Conservation (phyloP, 2,113 vertebrate species). For the Dipodomys stephensi region DNA sequence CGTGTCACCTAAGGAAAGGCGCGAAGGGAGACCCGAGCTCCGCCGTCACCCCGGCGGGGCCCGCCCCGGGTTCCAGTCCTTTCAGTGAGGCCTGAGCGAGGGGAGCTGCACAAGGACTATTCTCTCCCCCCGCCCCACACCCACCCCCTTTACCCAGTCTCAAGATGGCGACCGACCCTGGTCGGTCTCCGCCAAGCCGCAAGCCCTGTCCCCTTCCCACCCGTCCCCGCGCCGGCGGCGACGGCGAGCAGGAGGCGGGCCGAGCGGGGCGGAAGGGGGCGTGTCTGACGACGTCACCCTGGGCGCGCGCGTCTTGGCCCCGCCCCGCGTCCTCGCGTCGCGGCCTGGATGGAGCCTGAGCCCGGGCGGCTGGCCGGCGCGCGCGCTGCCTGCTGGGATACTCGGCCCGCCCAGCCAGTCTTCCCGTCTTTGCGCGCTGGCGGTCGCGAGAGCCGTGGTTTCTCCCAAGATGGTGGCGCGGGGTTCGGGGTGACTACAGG, state of each 20-base stretch:
- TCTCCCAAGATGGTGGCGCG: constrained; percentile 85
- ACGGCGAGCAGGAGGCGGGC: background rate
- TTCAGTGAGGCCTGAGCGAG: accelerated
- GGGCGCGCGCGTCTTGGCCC: background rate
- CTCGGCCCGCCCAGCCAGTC: constrained; percentile 72
- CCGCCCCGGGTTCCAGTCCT: too few relatives aligned
- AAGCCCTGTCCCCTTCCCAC: constrained; percentile 59
- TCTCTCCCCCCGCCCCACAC: too few relatives aligned
- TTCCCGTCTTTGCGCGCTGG: constrained; percentile 79
- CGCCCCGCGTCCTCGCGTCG: constrained; percentile 9
- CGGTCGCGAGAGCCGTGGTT: constrained; percentile 74
- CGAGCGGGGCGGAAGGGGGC: background rate
- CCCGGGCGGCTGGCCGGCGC: background rate
- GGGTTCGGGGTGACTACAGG: constrained; percentile 78
- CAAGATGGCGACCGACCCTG: constrained; percentile 70
- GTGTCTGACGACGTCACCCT: background rate
- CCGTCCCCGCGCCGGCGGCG: constrained; percentile 40
- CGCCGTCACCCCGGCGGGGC: too few relatives aligned
- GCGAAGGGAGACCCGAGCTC: background rate
- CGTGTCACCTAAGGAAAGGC: too few relatives aligned
- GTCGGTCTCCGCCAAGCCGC: background rate
- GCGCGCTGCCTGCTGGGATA: constrained; percentile 83
- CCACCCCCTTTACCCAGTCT: accelerated
- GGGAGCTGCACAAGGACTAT: accelerated
- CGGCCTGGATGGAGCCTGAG: accelerated